These are phyloP conservation scores for Rutilus rutilus DNA, from an alignment of 2,113 vertebrate genomes.

Conservation along the genomic window DNA sequence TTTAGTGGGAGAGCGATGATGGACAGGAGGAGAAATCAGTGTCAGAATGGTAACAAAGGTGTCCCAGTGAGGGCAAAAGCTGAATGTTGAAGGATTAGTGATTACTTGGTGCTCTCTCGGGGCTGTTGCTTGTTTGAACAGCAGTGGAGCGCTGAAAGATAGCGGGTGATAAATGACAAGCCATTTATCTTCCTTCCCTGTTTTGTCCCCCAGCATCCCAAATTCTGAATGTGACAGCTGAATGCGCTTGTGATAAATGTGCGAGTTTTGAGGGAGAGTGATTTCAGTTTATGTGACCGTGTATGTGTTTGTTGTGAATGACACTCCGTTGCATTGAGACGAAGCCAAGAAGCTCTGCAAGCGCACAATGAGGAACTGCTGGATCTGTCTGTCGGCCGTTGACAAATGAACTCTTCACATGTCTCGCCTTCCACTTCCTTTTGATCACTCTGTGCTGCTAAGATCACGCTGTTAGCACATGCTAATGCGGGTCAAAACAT, in stretches of 20 bases:
- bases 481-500: conserved; percentile 32
- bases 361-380: background rate
- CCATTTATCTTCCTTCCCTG: conserved; percentile 62
- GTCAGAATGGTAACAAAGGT: conserved; percentile 61
- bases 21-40: conserved; percentile 60
- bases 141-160: conserved; percentile 44
- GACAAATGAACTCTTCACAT: conserved; percentile 39
- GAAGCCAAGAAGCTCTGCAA: conserved; percentile 27
- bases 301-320: conserved; percentile 38
- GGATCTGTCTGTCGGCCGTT: conserved; percentile 18
- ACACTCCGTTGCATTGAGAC: conserved; percentile 31
- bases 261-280: conserved; percentile 12
- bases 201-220: conserved; percentile 53
- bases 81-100: conserved; percentile 36
- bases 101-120: conserved; percentile 38
- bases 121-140: conserved; percentile 19
- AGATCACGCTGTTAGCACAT: conserved; percentile 15
- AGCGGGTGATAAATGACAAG: conserved; percentile 57
- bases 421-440: background rate
- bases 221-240: conserved; percentile 38
- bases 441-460: conserved; percentile 6
- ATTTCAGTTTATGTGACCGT: conserved; percentile 28
- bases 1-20: conserved; percentile 55
- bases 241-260: conserved; percentile 48
- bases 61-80: conserved; percentile 55